Percentiles rank a stretch among this genome's conserved stretches.
Evolutionary conservation across 2,797 vertebrate species (phyloP).

Genomic region (Geotrypetes seraphini): DNA sequence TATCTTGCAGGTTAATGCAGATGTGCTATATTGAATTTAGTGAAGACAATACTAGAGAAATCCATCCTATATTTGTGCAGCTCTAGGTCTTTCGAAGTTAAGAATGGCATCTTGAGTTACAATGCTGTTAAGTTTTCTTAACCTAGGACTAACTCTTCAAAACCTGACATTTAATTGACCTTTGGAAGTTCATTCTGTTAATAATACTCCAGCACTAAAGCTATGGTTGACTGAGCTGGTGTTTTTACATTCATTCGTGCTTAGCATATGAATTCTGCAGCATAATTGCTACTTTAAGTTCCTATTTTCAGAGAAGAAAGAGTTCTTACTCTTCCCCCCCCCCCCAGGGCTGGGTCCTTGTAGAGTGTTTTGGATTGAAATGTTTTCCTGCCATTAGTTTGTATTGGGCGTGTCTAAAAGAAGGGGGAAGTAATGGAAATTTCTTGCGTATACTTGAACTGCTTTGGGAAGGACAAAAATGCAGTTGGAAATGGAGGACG

Average conservation of each 20-base stretch:
- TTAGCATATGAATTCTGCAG: conserved; percentile 65
- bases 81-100: too few relatives aligned
- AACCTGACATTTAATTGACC: conserved; percentile 68
- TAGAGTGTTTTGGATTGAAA: conserved; percentile 44
- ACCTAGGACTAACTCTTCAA: conserved; percentile 47
- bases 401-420: conserved; percentile 50
- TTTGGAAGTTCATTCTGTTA: conserved; percentile 77
- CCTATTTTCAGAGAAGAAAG: conserved; percentile 61
- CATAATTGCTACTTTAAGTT: conserved; percentile 65
- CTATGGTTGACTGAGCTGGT: conserved; percentile 68
- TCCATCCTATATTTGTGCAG: too few relatives aligned
- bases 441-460: conserved; percentile 26
- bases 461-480: conserved; percentile 13
- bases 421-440: conserved; percentile 58
- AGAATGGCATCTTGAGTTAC: too few relatives aligned
- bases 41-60: too few relatives aligned
- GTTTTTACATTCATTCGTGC: conserved; percentile 64
- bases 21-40: too few relatives aligned
- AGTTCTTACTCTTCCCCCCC: conserved; percentile 45
- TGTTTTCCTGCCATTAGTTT: conserved; percentile 50
- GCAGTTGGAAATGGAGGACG: background rate
- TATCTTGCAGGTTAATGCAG: too few relatives aligned
- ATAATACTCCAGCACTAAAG: conserved; percentile 72
- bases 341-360: conserved; percentile 37
- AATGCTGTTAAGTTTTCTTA: too few relatives aligned